Base-by-base conservation (phyloP, 2,113 vertebrate genomes). In the Neotoma lepida region DNA sequence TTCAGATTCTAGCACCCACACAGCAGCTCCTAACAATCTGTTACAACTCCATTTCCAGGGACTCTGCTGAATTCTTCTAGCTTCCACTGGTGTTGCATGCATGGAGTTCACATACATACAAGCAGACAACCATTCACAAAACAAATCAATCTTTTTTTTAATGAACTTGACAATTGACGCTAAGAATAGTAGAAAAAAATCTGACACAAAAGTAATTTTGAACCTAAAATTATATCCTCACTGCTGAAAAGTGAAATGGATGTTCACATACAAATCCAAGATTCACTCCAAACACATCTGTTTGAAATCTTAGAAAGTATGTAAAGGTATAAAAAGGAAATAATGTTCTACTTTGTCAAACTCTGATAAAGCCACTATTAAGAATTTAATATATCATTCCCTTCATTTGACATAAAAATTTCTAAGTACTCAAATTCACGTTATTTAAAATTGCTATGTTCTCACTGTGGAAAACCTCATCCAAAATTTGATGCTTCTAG, bases 241-340 rank as follows among this genome's bases (percentile, higher is more conserved):
- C 22, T 73, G 20, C 5, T 82, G 51, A 1, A 56, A 74, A 82
- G 6, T 77, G 39, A 94, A 94, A 92, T 33, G 35, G 61, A 93
- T 86, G 33, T 68, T 76, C 68, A 94, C 41, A 92, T 30, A 80
- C 15, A 80, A 92, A 51, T 10, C 58, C 8, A 81, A 88, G 35
- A 89, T 63, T 92, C 70, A 84, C 10, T 82, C 26, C 10, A 81
- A 0, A 63, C 0, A 87, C 9, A 80, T 58, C 64, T 46, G 87
- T 41, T 86, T 24, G 51, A 91, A 70, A 71, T 51, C 49, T 61
- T 56, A 17, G 10, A 4, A 95, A 92, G 82, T 41, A 80, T 12
- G 6, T 61, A 84, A 91, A 54, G 3, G 9, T 76, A 66, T 82
- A 84, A 77, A 93, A 87, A 95, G 95, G 41, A 87, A 88, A 88